Base-by-base conservation (phyloP, 2,113 vertebrate species). In the Micronycteris hirsuta region DNA sequence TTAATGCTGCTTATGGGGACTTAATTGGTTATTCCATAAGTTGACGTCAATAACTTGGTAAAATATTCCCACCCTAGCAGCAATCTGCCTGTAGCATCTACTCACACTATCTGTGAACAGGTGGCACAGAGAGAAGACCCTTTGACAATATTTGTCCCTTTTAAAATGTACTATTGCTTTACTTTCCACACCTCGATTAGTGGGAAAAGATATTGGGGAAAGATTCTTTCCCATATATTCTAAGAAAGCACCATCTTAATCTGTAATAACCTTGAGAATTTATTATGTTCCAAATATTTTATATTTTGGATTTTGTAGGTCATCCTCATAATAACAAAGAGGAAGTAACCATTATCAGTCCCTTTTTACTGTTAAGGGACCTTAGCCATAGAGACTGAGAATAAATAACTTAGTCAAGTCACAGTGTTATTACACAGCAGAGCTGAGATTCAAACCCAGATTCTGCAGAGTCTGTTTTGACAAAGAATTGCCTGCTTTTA, bases 121-220 rank as follows among this genome's bases (percentile, higher is more conserved):
- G 85, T 3, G 65, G 33, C 49, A 65, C 36, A 85, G 16, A 10
- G 20, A 84, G 3, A 2, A 47, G 20, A 90, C 22, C 3, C 7
- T 90, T 94, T 91, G 49, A 68, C 73, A 93, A 41, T 85, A 89
- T 61, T 74, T 83, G 1, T 2, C 43, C 52, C 47, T 24, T 45
- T 86, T 45, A 77, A 89, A 94, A 87, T 82, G 45, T 71, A 49
- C 92, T 96, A 78, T 52, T 95, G 24, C 7, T 86, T 97, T 94
- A 63, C 88, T 93, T 83, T 92, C 31, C 16, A 22, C 49, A 90
- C 16, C n/a, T 24, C 33, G 4, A 91, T 63, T 76, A 76, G 12
- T 84, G 10, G 19, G 14, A 54, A 90, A 93, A 86, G 47, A 76
- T 19, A 84, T 47, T 0, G 1, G 31, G 7, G 58, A 91, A 93